phyloP scores from a whole-genome alignment of 2,888 invertebrate species.

The Netelia virgata region DNA sequence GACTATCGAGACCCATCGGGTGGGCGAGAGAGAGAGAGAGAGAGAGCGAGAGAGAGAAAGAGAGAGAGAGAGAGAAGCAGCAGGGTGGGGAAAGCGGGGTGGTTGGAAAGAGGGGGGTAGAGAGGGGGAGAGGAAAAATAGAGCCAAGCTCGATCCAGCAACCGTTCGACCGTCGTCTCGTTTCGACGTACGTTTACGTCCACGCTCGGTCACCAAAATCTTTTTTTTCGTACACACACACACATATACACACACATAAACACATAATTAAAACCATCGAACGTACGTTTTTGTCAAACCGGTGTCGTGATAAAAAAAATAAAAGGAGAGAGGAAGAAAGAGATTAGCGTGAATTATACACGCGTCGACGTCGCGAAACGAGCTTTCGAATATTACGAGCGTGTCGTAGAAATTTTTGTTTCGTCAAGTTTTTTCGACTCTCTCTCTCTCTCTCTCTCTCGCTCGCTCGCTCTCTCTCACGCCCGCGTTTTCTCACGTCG shows the following conservation, averaged over 20 bases:
- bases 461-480: too few relatives aligned
- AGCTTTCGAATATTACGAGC: neutral
- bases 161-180: slow-evolving; percentile 77
- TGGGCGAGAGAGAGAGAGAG: too few relatives aligned
- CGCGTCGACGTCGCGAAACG: neutral
- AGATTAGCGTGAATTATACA: neutral
- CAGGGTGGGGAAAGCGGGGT: neutral
- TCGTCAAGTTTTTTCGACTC: neutral
- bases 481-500: too few relatives aligned
- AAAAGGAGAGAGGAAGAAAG: slow-evolving; percentile 4
- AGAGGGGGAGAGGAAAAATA: slow-evolving; percentile 7
- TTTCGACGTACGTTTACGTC: slow-evolving; percentile 79
- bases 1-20: neutral
- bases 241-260: neutral
- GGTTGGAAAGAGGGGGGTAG: neutral
- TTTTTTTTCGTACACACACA: slow-evolving; percentile 62
- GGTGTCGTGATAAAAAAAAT: neutral
- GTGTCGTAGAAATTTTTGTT: neutral
- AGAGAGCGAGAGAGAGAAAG: too few relatives aligned
- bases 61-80: too few relatives aligned
- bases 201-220: slow-evolving; percentile 63
- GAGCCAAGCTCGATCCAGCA: slow-evolving; percentile 56
- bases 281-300: neutral
- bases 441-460: too few relatives aligned
- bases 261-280: neutral